Percentiles rank a stretch among this genome's conserved stretches.
Conservation (phyloP, 2,888 invertebrate genomes). For the Malthinus flaveolus region DNA sequence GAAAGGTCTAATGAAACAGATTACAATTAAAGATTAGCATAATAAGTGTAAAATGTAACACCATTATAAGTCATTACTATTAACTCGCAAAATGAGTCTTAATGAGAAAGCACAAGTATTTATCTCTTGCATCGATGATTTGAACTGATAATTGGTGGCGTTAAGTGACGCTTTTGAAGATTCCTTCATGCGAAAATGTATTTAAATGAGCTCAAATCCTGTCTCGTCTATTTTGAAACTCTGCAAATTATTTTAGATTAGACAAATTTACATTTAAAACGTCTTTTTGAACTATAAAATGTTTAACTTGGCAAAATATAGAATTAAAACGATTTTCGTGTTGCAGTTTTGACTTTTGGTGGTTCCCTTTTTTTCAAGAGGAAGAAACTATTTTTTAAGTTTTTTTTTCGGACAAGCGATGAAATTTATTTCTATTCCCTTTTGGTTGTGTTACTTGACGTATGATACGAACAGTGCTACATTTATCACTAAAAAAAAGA, state of each 20-base stretch:
- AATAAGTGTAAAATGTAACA: too few species aligned
- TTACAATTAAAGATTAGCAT: too few species aligned
- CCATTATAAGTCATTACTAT: too few species aligned
- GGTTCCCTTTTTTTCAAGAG: too few species aligned
- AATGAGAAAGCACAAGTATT: conserved; percentile 12
- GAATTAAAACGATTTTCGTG: not conserved
- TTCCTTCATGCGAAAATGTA: conserved; percentile 16
- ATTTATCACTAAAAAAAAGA: conserved; percentile 24
- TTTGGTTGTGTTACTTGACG: conserved; percentile 15
- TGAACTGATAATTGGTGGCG: conserved; percentile 21
- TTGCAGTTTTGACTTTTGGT: not conserved
- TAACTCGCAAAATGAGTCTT: not conserved
- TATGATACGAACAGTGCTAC: conserved; percentile 12
- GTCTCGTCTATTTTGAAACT: conserved; percentile 12
- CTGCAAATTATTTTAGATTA: conserved; percentile 1
- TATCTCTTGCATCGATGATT: conserved; percentile 15
- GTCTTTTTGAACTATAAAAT: not conserved
- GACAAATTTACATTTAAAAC: not conserved
- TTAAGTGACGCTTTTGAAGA: conserved; percentile 20
- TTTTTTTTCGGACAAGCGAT: conserved; percentile 17
- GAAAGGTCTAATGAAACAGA: too few species aligned
- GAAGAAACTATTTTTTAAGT: conserved; percentile 6
- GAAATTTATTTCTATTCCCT: conserved; percentile 16
- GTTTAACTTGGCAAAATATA: not conserved
- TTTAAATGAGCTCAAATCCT: conserved; percentile 11